Conservation (phyloP, 2,888 invertebrate species). For the Notodonta dromedarius region DNA sequence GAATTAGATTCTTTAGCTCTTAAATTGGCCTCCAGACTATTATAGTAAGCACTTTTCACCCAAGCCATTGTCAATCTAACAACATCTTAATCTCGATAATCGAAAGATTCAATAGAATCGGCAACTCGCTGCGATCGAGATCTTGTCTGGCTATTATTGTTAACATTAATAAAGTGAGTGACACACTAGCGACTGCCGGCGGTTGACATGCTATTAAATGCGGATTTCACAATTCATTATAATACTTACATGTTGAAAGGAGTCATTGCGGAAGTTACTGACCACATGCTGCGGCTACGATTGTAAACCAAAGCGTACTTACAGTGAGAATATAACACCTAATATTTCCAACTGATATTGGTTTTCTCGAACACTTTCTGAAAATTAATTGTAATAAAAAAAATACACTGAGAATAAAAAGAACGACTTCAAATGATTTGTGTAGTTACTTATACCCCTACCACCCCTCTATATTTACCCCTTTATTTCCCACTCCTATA, state of each 20-base stretch:
- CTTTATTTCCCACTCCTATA: no score
- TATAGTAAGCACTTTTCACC: neutral
- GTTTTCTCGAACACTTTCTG: no score
- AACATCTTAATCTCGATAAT: neutral
- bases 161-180: neutral
- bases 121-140: neutral
- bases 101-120: neutral
- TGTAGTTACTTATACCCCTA: no score
- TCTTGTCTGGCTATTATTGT: neutral
- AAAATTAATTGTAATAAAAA: no score
- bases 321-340: no score
- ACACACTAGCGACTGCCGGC: no score
- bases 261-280: neutral
- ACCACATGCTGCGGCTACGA: neutral
- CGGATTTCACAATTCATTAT: neutral
- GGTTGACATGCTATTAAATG: no score
- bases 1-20: neutral
- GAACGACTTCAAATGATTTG: no score
- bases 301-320: neutral
- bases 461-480: no score
- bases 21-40: neutral
- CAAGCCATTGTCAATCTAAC: neutral
- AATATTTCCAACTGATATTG: no score
- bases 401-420: no score
- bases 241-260: neutral